Evolutionary conservation across 2,113 vertebrate species (phyloP), one percentile per base, ranked within the genome.

Genomic region (Ardeotis arabs): DNA sequence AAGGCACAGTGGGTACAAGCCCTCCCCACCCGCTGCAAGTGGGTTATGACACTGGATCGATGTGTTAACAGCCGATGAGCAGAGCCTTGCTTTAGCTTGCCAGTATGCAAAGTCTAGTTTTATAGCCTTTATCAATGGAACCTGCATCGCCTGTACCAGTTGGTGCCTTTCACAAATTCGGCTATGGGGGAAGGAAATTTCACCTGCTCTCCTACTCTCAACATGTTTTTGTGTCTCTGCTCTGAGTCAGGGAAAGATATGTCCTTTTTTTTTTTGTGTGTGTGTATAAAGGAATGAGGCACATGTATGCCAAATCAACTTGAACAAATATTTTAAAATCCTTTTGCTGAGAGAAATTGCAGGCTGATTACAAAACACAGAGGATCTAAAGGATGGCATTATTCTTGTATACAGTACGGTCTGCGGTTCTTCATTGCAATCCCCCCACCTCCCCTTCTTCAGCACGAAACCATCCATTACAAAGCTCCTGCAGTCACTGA

Each of bases 401-500:
- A 62, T 44, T 96, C 79, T 75, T 85, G 19, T 83, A 58, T 50
- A 85, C 21, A 56, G 74, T 93, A 68, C 35, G 68, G 58, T 37
- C 39, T 85, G 70, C 5, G 4, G 63, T 72, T 93, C 81, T 85
- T 87, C 78, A 84, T 18, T 69, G 45, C 72, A 73, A 59, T 64
- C 37, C 52, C 47, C 33, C 33, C n/a, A 18, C 10, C 18, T 14
- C 23, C 7, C 14, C 28, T 62, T 67, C 72, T 73, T 76, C 63
- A 35, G 27, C 55, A 52, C 63, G 62, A 93, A 87, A 2, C 41
- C 59, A 93, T 76, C 70, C 53, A 90, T 87, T 94, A 87, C 50
- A 80, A 70, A 91, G 55, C 67, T 93, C 59, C 78, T 80, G 78
- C 49, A 91, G 75, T 82, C 82, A 58, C 72, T 85, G 90, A 94